These are phyloP conservation scores for Pyxicephalus adspersus DNA, from an alignment of 2,113 vertebrate species.

Conservation along the genomic window DNA sequence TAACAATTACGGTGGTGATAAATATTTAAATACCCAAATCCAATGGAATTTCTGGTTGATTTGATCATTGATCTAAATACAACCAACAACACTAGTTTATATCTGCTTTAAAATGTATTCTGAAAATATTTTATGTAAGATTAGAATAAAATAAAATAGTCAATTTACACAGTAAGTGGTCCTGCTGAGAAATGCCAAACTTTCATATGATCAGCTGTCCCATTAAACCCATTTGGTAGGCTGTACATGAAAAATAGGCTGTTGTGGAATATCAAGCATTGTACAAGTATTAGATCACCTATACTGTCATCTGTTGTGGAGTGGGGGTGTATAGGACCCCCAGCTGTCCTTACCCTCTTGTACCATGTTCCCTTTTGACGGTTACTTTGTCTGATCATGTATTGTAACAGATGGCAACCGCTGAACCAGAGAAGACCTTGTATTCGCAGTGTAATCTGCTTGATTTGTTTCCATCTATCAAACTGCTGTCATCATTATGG, in stretches of 20 bases:
- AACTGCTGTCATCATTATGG: constrained; percentile 22
- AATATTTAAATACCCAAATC: too few species aligned
- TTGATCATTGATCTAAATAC: too few species aligned
- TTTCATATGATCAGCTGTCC: too few species aligned
- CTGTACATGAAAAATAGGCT: not conserved
- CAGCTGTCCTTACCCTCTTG: constrained; percentile 1
- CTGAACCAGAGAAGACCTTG: constrained; percentile 29
- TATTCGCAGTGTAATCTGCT: constrained; percentile 23
- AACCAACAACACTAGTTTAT: too few species aligned
- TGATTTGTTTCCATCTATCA: constrained; percentile 40
- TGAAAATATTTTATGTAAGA: too few species aligned
- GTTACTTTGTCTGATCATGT: constrained; percentile 25
- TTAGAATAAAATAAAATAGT: too few species aligned
- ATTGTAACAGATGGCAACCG: constrained; percentile 33
- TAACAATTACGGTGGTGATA: too few species aligned
- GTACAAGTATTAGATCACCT: not conserved
- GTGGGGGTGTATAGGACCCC: not conserved
- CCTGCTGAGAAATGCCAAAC: too few species aligned
- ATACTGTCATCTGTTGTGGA: not conserved
- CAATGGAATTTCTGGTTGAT: too few species aligned
- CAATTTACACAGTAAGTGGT: too few species aligned
- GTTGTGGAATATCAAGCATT: not conserved
- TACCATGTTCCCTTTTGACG: not conserved
- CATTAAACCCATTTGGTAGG: too few species aligned
- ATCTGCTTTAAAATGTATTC: too few species aligned